These are phyloP conservation scores for Coboldia fuscipes DNA, from an alignment of 1,140 invertebrate species.

Conservation along the genomic window DNA sequence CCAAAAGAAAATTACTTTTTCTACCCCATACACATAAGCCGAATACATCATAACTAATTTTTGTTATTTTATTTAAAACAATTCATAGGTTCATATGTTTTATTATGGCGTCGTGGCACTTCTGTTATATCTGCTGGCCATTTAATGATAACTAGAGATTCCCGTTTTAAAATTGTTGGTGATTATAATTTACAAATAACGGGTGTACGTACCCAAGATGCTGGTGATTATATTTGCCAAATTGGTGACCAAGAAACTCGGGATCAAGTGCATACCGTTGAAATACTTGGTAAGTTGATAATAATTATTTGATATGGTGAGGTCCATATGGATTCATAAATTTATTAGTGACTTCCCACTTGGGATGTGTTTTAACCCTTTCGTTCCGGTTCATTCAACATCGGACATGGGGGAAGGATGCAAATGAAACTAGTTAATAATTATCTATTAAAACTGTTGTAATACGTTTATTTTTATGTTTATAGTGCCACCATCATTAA, in stretches of 20 bases:
- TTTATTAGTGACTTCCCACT: too few relatives aligned
- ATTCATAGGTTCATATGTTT: conserved; percentile 31
- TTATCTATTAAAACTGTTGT: neutral
- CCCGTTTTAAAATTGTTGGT: conserved; percentile 30
- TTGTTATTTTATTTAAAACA: conserved; percentile 8
- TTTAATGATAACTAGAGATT: conserved; percentile 34
- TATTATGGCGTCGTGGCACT: conserved; percentile 35
- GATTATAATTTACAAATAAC: conserved; percentile 37
- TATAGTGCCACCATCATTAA: conserved; percentile 25
- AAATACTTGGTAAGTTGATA: conserved; percentile 24
- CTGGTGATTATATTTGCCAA: conserved; percentile 28
- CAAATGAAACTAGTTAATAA: neutral
- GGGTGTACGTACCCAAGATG: conserved; percentile 27
- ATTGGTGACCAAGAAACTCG: conserved; percentile 26
- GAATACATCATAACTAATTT: too few relatives aligned
- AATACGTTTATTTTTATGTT: conserved; percentile 1
- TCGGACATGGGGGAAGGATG: neutral
- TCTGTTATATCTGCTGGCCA: conserved; percentile 34
- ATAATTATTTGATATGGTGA: neutral
- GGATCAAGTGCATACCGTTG: conserved; percentile 27
- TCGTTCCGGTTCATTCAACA: neutral
- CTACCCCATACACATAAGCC: too few relatives aligned
- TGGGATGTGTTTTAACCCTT: neutral
- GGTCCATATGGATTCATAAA: too few relatives aligned
- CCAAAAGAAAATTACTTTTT: too few relatives aligned